Evolutionary conservation across 2,888 invertebrate genomes (phyloP).

Genomic region (Xestobium rufovillosum): DNA sequence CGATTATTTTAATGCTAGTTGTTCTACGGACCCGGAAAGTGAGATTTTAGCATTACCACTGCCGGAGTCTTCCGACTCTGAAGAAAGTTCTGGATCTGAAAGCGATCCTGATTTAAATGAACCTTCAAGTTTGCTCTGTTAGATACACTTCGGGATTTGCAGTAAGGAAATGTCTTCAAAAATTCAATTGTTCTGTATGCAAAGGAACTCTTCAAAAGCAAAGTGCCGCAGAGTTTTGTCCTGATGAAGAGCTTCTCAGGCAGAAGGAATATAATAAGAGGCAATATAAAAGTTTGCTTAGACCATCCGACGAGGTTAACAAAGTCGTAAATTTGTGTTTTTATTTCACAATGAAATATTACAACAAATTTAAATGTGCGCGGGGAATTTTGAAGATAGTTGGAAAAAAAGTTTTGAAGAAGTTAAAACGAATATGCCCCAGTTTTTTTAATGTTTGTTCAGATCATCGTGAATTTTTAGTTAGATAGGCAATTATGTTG

Average conservation of each 20-base stretch:
- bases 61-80: background rate
- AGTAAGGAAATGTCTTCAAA: background rate
- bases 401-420: no score
- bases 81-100: no score
- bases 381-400: no score
- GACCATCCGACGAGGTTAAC: constrained; percentile 1
- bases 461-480: background rate
- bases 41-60: background rate
- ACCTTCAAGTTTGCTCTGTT: background rate
- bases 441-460: background rate
- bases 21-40: background rate
- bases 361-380: no score
- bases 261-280: no score
- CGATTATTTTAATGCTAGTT: background rate
- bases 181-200: background rate
- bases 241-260: constrained; percentile 1
- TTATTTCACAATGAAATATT: no score
- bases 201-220: no score
- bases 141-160: background rate
- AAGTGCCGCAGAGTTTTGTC: no score
- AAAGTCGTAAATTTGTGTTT: background rate
- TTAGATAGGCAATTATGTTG: background rate
- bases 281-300: no score
- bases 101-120: no score
- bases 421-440: no score